These are phyloP conservation scores for Cacatua alba DNA, from an alignment of 2,113 vertebrate genomes.

Conservation along the genomic window DNA sequence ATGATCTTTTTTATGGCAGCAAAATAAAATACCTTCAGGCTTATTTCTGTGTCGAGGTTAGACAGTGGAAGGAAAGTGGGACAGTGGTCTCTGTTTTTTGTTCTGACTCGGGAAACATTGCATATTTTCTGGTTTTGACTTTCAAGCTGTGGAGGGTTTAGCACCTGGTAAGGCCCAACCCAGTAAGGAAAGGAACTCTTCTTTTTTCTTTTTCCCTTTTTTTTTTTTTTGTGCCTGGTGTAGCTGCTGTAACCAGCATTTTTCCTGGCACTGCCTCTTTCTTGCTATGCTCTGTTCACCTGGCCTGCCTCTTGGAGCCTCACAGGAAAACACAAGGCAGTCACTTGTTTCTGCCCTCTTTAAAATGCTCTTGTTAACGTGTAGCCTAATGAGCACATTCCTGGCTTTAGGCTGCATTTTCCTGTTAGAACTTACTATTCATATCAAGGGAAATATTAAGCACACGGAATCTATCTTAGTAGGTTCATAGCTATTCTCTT, in stretches of 20 bases:
- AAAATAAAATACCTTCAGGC: not conserved
- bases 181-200: not conserved
- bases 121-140: not conserved
- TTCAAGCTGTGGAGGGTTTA: not conserved
- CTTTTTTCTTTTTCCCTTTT: not conserved
- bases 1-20: not conserved
- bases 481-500: not conserved
- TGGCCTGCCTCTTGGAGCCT: not conserved
- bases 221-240: not conserved
- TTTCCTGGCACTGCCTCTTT: not conserved
- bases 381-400: conserved; percentile 7
- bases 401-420: not conserved
- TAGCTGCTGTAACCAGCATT: not conserved
- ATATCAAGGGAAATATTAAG: not conserved
- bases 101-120: accelerated
- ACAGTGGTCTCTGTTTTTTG: not conserved
- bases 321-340: not conserved
- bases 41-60: not conserved
- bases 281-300: not conserved
- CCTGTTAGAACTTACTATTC: not conserved
- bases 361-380: not conserved
- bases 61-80: not conserved
- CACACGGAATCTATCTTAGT: not conserved
- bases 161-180: not conserved
- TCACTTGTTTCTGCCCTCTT: not conserved